phyloP scores from a whole-genome alignment of 2,888 invertebrate genomes.

The Listrodromus nycthemerus region DNA sequence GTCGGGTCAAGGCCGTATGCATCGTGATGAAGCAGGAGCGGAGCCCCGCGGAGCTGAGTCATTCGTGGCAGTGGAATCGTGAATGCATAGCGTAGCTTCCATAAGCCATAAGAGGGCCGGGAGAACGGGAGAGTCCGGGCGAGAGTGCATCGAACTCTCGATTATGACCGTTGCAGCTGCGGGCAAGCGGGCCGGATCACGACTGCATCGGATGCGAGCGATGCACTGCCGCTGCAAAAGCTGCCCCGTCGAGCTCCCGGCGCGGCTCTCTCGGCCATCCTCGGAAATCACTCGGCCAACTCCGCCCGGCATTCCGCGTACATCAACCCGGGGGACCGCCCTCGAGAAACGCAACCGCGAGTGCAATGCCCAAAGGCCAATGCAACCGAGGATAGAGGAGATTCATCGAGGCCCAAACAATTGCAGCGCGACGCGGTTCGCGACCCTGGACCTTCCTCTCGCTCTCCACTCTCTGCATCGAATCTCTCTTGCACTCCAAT shows the following conservation, averaged over 20 bases:
- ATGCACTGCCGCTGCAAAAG: constrained; percentile 53
- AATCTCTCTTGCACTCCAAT: constrained; percentile 41
- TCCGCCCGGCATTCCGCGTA: constrained; percentile 78
- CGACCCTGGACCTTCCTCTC: constrained; percentile 68
- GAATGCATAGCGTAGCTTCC: constrained; percentile 66
- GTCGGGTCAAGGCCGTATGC: constrained; percentile 83
- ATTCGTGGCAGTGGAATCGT: constrained; percentile 79
- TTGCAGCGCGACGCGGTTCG: constrained; percentile 61
- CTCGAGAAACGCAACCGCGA: constrained; percentile 77
- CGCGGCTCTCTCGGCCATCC: constrained; percentile 50
- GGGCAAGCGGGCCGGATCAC: constrained; percentile 67
- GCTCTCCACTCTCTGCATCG: constrained; percentile 45
- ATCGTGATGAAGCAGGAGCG: constrained; percentile 73
- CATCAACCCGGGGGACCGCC: constrained; percentile 80
- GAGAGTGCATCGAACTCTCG: constrained; percentile 83
- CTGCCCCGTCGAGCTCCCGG: constrained; percentile 27
- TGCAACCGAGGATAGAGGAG: constrained; percentile 54
- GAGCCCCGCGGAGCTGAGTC: constrained; percentile 75
- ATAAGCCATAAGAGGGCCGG: constrained; percentile 50
- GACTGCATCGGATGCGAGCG: constrained; percentile 62
- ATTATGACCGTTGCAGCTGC: constrained; percentile 82
- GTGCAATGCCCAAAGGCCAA: constrained; percentile 79
- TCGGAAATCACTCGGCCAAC: constrained; percentile 58
- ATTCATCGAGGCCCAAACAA: constrained; percentile 62
- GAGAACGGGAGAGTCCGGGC: constrained; percentile 52